Evolutionary conservation across 1,140 invertebrate genomes (phyloP), one percentile per base, ranked within the genome.

Genomic region (Heliconius eleuchia): DNA sequence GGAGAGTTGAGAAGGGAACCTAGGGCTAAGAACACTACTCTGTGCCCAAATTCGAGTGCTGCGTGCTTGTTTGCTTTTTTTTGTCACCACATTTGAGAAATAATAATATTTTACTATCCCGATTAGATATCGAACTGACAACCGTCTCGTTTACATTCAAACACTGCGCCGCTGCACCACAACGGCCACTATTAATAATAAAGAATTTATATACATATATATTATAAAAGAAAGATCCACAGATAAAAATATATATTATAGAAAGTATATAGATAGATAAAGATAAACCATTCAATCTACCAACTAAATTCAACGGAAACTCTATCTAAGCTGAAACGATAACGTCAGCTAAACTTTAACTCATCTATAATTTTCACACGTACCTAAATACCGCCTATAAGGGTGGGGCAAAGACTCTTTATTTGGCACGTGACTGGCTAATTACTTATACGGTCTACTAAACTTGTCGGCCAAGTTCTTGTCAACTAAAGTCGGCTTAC

Each of bases 401-500:
- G 79, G 77, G 76, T 74, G 74, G 73, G 66, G 74, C 76, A 80
- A 79, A 72, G 52, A 37, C 70, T 70, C 71, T 76, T 80, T 80
- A 80, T 80, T 80, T 80, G 79, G 79, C 74, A 77, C 79, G 74
- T 77, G 79, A 80, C 79, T 57, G 74, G 79, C 79, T 80, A 80
- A 80, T 80, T 80, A 80, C 74, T 76, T 80, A 80, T 77, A 80
- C 79, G 79, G 76, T 80, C 74, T 75, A 75, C 74, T 80, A 80
- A 80, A 80, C 74, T 80, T 80, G 79, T 73, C 74, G 71, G 79
- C 74, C 74, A 75, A 80, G 74, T 80, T 76, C 79, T 74, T 73
- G 79, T 80, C 79, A 80, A 80, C 74, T 73, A 77, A 77, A 80
- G 74, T 80, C 74, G 39, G 55, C 50, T 80, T 80, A 55, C 79